Base-by-base conservation (phyloP, 2,888 invertebrate genomes). In the Platycheirus albimanus region DNA sequence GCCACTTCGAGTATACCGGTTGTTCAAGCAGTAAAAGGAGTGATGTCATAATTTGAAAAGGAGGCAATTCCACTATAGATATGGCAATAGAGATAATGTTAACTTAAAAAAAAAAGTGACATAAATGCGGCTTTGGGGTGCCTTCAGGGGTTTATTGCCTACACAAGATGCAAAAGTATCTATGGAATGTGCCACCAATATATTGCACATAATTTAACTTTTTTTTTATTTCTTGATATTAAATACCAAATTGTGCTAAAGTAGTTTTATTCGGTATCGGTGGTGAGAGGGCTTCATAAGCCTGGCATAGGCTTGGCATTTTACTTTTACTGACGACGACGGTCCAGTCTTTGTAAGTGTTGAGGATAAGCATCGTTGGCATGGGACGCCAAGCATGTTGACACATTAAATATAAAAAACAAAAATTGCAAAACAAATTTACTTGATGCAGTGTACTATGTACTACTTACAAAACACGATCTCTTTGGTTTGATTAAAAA, bases 1-100 rank as follows among this genome's bases (percentile, higher is more conserved):
- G 7, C 47, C 2, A 6, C 24, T 49, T 38, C 36, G 36, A 47
- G 17, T 20, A 6, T 36, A 67, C 66, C 67, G 58, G 67, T 51
- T 72, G 5, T 54, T 43, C 61, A 13, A 3, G 13, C 24, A 51
- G 51, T 41, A 51, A 51, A 66, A 58, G 36, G 67, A 51, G 17
- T 67, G 67, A 75, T 52, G 75, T 58, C 74, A 74, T 52, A 49
- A 58, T 66, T 49, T 30, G 3, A 19, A 66, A 56, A 49, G 38
- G 49, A 54, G 28, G 33, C 54, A 63, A 71, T 63, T 52, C 41
- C 58, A 41, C 15, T 38, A 33, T 38, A 45, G 17, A 17, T 28
- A 17, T n/a, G 24, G 61, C 4, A 8, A 1, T 19, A 30, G 30
- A 33, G 17, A 45, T 43, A 45, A 19, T 58, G 38, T 28, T 3